These are phyloP conservation scores for Zaprionus bogoriensis DNA, from an alignment of 2,888 invertebrate genomes.

Conservation along the genomic window DNA sequence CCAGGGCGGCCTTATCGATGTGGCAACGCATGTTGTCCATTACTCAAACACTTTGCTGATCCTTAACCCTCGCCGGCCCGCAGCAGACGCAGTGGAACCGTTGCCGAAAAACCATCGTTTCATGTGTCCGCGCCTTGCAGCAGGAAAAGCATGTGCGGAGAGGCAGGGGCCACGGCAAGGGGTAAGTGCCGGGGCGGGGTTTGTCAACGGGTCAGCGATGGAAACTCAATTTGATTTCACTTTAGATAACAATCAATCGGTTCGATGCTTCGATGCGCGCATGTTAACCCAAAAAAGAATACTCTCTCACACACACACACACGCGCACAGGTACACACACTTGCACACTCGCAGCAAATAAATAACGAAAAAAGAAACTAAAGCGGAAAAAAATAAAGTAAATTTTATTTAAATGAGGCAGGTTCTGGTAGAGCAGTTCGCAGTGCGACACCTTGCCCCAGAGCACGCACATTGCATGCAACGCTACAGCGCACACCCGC, in stretches of 20 bases:
- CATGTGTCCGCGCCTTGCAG: slow-evolving; percentile 46
- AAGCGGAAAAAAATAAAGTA: slow-evolving; percentile 31
- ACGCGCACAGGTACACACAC: slow-evolving; percentile 7
- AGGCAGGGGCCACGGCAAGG: neutral
- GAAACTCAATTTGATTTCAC: slow-evolving; percentile 75
- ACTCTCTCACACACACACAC: neutral
- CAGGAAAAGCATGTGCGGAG: slow-evolving; percentile 35
- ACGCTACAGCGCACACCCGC: slow-evolving; percentile 53
- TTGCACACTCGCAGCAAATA: neutral
- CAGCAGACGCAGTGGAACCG: slow-evolving; percentile 56
- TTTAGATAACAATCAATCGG: slow-evolving; percentile 74
- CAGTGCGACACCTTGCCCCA: slow-evolving; percentile 73
- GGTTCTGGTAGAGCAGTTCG: slow-evolving; percentile 74
- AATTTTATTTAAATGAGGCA: slow-evolving; percentile 69
- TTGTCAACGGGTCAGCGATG: slow-evolving; percentile 61
- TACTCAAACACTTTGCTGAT: slow-evolving; percentile 66
- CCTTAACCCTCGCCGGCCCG: slow-evolving; percentile 65
- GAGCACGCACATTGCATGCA: slow-evolving; percentile 68
- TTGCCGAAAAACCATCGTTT: slow-evolving; percentile 45
- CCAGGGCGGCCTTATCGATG: slow-evolving; percentile 58
- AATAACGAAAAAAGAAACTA: slow-evolving; percentile 10
- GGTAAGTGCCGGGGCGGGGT: slow-evolving; percentile 11
- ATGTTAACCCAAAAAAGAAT: slow-evolving; percentile 43
- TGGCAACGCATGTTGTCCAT: slow-evolving; percentile 62
- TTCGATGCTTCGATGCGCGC: slow-evolving; percentile 46